Evolutionary conservation across 23 tunicate species (phyloP), one percentile per base, ranked within the genome.

Genomic region (Trididemnum nubilum): DNA sequence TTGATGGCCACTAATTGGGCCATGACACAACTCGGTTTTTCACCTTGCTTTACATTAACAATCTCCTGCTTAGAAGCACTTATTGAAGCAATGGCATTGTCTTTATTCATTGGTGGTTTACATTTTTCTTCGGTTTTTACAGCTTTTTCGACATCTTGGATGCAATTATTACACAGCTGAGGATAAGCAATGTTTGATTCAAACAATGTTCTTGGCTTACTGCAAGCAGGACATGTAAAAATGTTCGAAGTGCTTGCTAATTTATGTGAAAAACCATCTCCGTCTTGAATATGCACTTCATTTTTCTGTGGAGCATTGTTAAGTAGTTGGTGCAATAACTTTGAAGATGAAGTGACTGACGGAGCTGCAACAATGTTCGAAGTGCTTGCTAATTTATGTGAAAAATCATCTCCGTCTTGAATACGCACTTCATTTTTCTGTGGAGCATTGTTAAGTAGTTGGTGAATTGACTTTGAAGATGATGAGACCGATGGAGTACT

Each of bases 1-100:
- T 92, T 92, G n/a, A 92, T 34, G 33, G 97, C 85, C 4, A 92
- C 72, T 26, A 92, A 79, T 34, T 92, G 97, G 0, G 97, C 97
- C 66, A 92, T 29, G 18, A 87, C 78, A 73, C 32, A 2, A 39
- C 58, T 73, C 5, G 31, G 58, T 2, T 38, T n/a, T 15, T 67
- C 33, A 31, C 4, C 74, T 69, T 69, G 12, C 32, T 69, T 31
- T 69, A 4, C 2, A 7, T 7, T 25, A 22, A n/a, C 23, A 61
- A 25, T 61, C 22, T 61, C 29, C 22, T 61, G 30, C 69, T 61
- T n/a, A 15, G 54, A 44, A 44, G 54, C 15, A 15, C 15, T 44
- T 44, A 15, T 44, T 3, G 78, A 22, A 37, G 25, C 78, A 2
- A 38, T 73, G 25, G 31, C 21, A 23, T 4, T n/a, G n/a, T n/a